A percentile compares a stretch with the other conserved stretches of the same genome.
phyloP scores from a whole-genome alignment of 2,888 invertebrate species.

The Barypeithes pellucidus region DNA sequence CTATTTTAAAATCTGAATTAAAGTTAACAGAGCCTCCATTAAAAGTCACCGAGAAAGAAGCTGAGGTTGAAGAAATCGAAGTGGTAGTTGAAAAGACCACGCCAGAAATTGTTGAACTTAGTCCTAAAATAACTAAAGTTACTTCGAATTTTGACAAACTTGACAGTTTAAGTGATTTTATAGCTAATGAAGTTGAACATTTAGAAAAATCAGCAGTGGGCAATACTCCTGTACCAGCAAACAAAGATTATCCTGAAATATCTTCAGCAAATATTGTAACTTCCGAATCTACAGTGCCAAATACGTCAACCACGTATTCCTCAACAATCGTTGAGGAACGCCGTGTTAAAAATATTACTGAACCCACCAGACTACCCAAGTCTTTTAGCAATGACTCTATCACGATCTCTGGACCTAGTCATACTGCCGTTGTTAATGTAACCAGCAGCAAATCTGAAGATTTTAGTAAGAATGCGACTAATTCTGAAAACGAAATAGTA shows the following conservation, averaged over 20 bases:
- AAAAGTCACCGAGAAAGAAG: slow-evolving; percentile 19
- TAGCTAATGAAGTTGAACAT: slow-evolving; percentile 1
- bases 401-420: slow-evolving; percentile 66
- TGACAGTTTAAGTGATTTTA: slow-evolving; percentile 1
- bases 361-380: slow-evolving; percentile 22
- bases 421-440: slow-evolving; percentile 65
- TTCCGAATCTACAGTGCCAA: slow-evolving; percentile 1
- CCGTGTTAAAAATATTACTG: slow-evolving; percentile 28
- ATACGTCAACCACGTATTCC: slow-evolving; percentile 22
- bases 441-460: slow-evolving; percentile 58
- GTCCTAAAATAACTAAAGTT: not conserved
- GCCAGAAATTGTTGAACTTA: slow-evolving; percentile 12
- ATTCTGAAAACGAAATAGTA: slow-evolving; percentile 47
- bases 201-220: not conserved
- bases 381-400: slow-evolving; percentile 54
- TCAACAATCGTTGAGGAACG: slow-evolving; percentile 37
- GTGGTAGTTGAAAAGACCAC: slow-evolving; percentile 46
- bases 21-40: slow-evolving; percentile 31
- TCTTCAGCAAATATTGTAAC: not conserved
- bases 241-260: not conserved
- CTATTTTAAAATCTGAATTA: slow-evolving; percentile 42
- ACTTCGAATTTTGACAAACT: not conserved
- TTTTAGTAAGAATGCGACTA: slow-evolving; percentile 34
- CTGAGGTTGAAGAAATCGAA: slow-evolving; percentile 51
- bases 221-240: not conserved